Conservation (phyloP, 2,888 invertebrate genomes). For the Hermodice carunculata region DNA sequence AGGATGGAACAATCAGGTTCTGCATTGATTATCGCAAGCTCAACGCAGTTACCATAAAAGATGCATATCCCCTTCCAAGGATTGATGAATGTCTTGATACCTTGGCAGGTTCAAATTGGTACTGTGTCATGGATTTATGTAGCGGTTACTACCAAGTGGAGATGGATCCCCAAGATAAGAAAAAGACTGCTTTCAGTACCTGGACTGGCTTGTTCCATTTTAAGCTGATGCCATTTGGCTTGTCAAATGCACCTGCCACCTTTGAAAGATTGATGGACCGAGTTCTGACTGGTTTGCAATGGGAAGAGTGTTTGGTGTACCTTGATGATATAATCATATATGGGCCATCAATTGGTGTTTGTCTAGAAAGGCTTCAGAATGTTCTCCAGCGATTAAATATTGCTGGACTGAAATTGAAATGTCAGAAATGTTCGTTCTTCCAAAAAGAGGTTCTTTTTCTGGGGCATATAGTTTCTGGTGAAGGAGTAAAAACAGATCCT, state of each 20-base stretch:
- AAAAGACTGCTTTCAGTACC: slow-evolving; percentile 43
- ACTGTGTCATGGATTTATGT: slow-evolving; percentile 38
- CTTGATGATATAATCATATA: slow-evolving; percentile 43
- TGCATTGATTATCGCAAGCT: slow-evolving; percentile 37
- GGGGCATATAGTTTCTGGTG: slow-evolving; percentile 18
- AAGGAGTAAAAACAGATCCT: slow-evolving; percentile 15
- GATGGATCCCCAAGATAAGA: slow-evolving; percentile 26
- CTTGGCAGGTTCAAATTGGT: slow-evolving; percentile 37
- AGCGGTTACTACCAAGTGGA: slow-evolving; percentile 47
- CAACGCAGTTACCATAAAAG: slow-evolving; percentile 31
- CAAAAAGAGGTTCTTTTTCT: slow-evolving; percentile 16
- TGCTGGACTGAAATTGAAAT: slow-evolving; percentile 45
- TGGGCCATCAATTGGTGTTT: slow-evolving; percentile 26
- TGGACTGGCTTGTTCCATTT: slow-evolving; percentile 35
- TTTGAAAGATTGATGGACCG: slow-evolving; percentile 43
- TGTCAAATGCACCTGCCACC: slow-evolving; percentile 40
- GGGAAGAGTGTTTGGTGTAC: slow-evolving; percentile 33
- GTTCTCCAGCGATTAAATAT: no score
- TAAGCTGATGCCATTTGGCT: slow-evolving; percentile 37
- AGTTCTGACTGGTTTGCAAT: slow-evolving; percentile 27
- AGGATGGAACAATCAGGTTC: slow-evolving; percentile 24
- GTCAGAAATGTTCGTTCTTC: slow-evolving; percentile 41
- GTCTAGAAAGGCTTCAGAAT: slow-evolving; percentile 33
- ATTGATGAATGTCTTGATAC: slow-evolving; percentile 32
- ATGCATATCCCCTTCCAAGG: slow-evolving; percentile 34